Evolutionary conservation across 2,113 vertebrate genomes (phyloP).

Genomic region (Podiceps cristatus): DNA sequence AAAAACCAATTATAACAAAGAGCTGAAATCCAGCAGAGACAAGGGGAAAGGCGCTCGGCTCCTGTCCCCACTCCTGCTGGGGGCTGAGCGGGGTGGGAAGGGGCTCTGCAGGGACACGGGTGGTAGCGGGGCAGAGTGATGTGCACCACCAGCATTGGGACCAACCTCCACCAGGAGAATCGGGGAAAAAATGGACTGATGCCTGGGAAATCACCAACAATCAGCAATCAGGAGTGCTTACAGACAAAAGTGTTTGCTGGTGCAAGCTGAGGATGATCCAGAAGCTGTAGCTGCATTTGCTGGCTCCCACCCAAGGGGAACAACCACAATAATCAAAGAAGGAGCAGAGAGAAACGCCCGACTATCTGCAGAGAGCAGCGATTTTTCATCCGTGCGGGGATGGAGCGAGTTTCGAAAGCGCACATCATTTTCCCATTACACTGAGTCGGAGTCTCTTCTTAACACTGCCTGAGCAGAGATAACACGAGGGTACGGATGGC

Average conservation of each 20-base stretch:
- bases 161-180: background rate
- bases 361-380: background rate
- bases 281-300: background rate
- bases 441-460: background rate
- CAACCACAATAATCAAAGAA: slow-evolving; percentile 14
- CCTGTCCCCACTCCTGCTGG: fast-evolving
- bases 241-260: background rate
- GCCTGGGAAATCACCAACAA: background rate
- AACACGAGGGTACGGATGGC: background rate
- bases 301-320: slow-evolving; percentile 8
- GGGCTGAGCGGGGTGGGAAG: background rate
- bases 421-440: slow-evolving; percentile 16
- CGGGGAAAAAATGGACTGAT: fast-evolving
- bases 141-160: background rate
- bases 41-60: background rate
- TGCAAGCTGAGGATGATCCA: slow-evolving; percentile 10
- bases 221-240: background rate
- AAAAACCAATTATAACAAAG: background rate
- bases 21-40: background rate
- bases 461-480: background rate
- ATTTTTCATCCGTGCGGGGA: background rate
- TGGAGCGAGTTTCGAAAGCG: background rate
- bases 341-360: background rate
- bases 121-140: background rate
- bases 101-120: background rate